Evolutionary conservation across 2,113 vertebrate genomes (phyloP).

Genomic region (Myotis yumanensis): DNA sequence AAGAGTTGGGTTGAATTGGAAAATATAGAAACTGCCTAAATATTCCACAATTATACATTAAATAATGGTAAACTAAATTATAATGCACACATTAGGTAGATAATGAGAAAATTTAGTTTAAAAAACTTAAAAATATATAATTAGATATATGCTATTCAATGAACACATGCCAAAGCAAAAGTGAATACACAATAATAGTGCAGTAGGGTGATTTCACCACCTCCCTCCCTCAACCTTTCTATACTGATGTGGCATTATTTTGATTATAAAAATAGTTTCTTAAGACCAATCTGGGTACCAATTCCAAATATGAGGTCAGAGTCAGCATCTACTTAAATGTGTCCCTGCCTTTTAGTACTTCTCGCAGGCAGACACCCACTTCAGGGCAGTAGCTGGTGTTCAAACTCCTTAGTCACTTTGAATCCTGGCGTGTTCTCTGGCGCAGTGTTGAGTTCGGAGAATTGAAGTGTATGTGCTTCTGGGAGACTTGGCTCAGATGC

Average conservation of each 20-base stretch:
- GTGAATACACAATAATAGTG: neutral
- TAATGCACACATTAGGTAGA: neutral
- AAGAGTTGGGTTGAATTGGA: neutral
- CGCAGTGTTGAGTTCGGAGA: neutral
- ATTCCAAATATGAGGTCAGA: neutral
- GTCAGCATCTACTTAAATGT: neutral
- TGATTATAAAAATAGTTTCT: neutral
- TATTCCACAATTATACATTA: neutral
- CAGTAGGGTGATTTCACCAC: neutral
- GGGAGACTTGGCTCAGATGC: neutral
- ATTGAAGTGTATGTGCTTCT: neutral
- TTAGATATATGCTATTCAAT: neutral
- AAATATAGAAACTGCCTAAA: slow-evolving; percentile 26
- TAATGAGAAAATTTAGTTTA: neutral
- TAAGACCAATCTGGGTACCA: neutral
- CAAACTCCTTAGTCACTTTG: neutral
- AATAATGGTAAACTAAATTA: neutral
- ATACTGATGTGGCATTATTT: neutral
- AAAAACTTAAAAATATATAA: neutral
- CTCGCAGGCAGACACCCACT: neutral
- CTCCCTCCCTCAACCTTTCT: neutral
- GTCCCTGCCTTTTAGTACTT: neutral
- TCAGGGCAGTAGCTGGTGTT: neutral
- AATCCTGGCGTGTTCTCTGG: neutral
- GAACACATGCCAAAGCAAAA: neutral